Evolutionary conservation across 2,797 vertebrate species (phyloP).

Genomic region (Mormyrops boulengeri): DNA sequence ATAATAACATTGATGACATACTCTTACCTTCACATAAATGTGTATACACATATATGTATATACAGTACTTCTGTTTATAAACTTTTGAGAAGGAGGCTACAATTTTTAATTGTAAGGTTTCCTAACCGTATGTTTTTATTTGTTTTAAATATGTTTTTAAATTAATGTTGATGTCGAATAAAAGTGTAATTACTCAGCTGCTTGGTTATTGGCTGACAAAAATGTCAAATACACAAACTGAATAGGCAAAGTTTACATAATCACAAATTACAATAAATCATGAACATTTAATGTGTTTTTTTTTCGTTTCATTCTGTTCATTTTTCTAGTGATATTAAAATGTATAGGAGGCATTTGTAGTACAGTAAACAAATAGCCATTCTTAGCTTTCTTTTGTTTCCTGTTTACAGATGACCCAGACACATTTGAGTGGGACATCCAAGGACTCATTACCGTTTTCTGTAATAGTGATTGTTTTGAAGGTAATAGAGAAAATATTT

Average conservation of each 20-base stretch:
- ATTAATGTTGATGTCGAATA: neutral
- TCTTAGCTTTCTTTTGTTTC: slow-evolving; percentile 17
- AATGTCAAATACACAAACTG: neutral
- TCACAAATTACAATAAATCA: neutral
- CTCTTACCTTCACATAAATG: neutral
- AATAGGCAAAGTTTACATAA: neutral
- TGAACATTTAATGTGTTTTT: neutral
- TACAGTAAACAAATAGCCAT: neutral
- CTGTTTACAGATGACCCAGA: slow-evolving; percentile 64
- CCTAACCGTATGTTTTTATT: neutral
- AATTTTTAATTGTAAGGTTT: neutral
- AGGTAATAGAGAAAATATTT: slow-evolving; percentile 85
- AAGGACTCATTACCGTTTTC: slow-evolving; percentile 70
- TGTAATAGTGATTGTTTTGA: slow-evolving; percentile 76
- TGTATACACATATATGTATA: neutral
- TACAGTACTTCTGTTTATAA: neutral
- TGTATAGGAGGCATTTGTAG: neutral
- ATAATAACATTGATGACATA: neutral
- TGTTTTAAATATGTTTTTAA: neutral
- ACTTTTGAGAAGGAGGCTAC: neutral
- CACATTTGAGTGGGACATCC: slow-evolving; percentile 60
- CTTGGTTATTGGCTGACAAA: neutral
- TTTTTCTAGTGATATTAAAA: neutral
- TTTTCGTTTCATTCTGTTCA: neutral
- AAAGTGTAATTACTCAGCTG: neutral